Conservation (phyloP, 2,888 invertebrate genomes). For the Axea sp. region DNA sequence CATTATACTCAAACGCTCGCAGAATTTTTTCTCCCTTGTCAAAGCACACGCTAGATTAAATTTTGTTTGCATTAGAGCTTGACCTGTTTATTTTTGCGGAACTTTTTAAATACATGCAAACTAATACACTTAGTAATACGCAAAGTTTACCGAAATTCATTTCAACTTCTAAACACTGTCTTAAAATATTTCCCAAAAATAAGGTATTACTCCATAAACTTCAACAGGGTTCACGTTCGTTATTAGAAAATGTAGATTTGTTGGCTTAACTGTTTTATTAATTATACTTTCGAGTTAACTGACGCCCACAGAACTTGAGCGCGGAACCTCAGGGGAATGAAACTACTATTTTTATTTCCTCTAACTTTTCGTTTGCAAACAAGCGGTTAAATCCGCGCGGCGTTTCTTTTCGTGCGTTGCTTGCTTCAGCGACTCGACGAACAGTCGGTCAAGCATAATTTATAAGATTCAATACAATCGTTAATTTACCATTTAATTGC, state of each 20-base stretch:
- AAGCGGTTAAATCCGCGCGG: too few species aligned
- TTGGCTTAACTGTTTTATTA: constrained; percentile 20
- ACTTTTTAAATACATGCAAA: constrained; percentile 48
- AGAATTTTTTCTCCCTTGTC: constrained; percentile 31
- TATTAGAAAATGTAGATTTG: constrained; percentile 41
- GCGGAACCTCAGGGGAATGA: too few species aligned
- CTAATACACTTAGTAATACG: constrained; percentile 37
- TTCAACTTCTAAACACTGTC: constrained; percentile 36
- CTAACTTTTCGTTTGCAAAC: too few species aligned
- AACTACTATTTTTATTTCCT: too few species aligned
- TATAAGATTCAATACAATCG: too few species aligned
- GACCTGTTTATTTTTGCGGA: constrained; percentile 32
- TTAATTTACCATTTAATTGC: too few species aligned
- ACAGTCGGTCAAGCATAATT: too few species aligned
- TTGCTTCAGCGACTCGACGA: too few species aligned
- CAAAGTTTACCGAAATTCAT: constrained; percentile 42
- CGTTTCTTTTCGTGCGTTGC: too few species aligned
- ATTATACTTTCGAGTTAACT: too few species aligned
- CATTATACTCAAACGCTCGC: constrained; percentile 10
- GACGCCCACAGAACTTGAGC: too few species aligned
- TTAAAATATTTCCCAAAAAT: constrained; percentile 33
- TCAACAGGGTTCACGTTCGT: neutral
- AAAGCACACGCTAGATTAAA: constrained; percentile 45
- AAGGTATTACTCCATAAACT: constrained; percentile 33
- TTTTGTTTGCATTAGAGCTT: constrained; percentile 48